These are phyloP conservation scores for Monoplex corrugatus DNA, from an alignment of 2,888 invertebrate species.

Conservation along the genomic window DNA sequence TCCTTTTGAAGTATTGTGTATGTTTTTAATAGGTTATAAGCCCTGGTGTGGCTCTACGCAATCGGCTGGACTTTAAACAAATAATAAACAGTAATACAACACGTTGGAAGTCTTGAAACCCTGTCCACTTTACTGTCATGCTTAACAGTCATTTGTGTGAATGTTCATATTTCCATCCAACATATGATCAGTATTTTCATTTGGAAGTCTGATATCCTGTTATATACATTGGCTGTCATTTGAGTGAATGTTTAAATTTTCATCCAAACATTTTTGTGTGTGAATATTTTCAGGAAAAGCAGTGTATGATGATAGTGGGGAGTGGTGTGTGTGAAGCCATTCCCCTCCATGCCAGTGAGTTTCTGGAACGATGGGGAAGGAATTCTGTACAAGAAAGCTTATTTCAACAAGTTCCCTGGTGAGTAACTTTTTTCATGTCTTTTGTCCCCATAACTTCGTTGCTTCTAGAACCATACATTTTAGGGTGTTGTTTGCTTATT, in stretches of 20 bases:
- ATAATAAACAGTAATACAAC: too few relatives aligned
- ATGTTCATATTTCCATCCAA: too few relatives aligned
- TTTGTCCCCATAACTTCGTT: too few relatives aligned
- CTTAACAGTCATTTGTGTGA: too few relatives aligned
- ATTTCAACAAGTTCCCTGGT: conserved; percentile 82
- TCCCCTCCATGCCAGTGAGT: conserved; percentile 84
- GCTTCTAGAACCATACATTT: too few relatives aligned
- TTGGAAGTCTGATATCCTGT: background rate
- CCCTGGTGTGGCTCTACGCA: too few relatives aligned
- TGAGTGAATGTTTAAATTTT: background rate
- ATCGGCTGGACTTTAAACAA: too few relatives aligned
- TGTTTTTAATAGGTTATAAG: too few relatives aligned
- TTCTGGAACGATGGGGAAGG: conserved; percentile 83
- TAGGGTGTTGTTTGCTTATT: background rate
- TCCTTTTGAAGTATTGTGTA: too few relatives aligned
- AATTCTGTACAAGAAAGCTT: conserved; percentile 82
- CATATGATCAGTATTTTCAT: background rate
- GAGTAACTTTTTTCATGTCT: conserved; percentile 1
- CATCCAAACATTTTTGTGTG: background rate
- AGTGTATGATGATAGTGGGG: conserved; percentile 83
- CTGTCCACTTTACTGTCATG: too few relatives aligned
- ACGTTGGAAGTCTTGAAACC: too few relatives aligned
- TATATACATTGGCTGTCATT: background rate
- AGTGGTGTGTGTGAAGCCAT: conserved; percentile 84
- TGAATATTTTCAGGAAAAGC: conserved; percentile 80